Evolutionary conservation across 2,113 vertebrate species (phyloP).

Genomic region (Tyrannus savana): DNA sequence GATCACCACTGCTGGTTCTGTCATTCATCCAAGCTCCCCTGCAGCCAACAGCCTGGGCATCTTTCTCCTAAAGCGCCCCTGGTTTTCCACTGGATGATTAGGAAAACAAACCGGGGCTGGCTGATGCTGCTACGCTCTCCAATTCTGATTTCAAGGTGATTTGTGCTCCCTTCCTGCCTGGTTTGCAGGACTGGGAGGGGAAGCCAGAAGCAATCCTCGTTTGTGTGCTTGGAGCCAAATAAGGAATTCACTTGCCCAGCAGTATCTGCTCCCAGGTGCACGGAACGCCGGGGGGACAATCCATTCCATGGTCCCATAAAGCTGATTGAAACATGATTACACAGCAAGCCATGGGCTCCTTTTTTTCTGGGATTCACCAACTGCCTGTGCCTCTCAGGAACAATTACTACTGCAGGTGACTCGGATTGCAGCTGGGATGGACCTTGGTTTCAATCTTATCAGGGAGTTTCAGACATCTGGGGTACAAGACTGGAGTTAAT

Average conservation of each 20-base stretch:
- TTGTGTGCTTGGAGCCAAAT: constrained; percentile 24
- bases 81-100: background rate
- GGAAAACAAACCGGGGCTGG: constrained; percentile 30
- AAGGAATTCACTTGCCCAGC: constrained; percentile 29
- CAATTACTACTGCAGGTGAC: background rate
- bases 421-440: background rate
- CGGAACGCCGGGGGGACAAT: background rate
- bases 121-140: background rate
- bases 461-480: background rate
- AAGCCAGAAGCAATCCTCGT: constrained; percentile 47
- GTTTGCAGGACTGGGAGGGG: background rate
- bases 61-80: background rate
- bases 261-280: background rate
- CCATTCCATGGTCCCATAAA: constrained; percentile 57
- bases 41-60: background rate
- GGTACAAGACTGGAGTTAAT: background rate
- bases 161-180: constrained; percentile 43
- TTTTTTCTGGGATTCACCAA: background rate
- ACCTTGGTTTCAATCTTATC: constrained; percentile 24
- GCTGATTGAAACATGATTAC: constrained; percentile 68
- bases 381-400: background rate
- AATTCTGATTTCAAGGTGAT: constrained; percentile 67
- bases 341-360: constrained; percentile 22
- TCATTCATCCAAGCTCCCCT: background rate
- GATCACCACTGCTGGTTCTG: background rate